Conservation (phyloP, 2,797 vertebrate species). For the Gallinago nigripennis region DNA sequence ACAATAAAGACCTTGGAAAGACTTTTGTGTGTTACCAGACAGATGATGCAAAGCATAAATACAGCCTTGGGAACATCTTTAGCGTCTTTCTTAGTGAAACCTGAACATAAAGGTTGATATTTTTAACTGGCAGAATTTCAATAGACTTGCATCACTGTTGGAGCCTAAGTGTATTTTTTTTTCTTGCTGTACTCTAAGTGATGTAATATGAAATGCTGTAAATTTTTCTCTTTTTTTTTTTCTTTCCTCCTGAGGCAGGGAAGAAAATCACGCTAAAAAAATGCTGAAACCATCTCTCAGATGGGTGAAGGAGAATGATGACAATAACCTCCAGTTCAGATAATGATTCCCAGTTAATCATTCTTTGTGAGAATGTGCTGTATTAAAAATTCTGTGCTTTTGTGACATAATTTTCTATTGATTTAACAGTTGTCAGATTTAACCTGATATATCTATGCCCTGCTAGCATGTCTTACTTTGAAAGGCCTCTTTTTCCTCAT, state of each 20-base stretch:
- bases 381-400: constrained; percentile 38
- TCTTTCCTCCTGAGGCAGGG: background rate
- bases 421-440: constrained; percentile 39
- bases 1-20: constrained; percentile 72
- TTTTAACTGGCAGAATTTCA: constrained; percentile 79
- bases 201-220: constrained; percentile 77
- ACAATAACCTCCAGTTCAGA: constrained; percentile 19
- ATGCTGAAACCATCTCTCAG: too few relatives aligned
- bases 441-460: background rate
- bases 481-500: background rate
- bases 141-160: constrained; percentile 56
- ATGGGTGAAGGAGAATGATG: constrained; percentile 8
- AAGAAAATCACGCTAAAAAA: constrained; percentile 58
- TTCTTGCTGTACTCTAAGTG: constrained; percentile 47
- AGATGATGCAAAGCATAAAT: constrained; percentile 76
- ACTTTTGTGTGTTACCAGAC: constrained; percentile 80
- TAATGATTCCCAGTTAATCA: constrained; percentile 45
- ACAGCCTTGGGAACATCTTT: constrained; percentile 75
- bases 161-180: background rate
- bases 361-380: background rate
- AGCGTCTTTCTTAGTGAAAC: constrained; percentile 74
- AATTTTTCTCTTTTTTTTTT: background rate
- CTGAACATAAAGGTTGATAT: constrained; percentile 73
- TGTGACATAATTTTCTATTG: background rate
- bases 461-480: background rate